phyloP scores from a whole-genome alignment of 2,113 vertebrate genomes.

The Cynoglossus semilaevis region DNA sequence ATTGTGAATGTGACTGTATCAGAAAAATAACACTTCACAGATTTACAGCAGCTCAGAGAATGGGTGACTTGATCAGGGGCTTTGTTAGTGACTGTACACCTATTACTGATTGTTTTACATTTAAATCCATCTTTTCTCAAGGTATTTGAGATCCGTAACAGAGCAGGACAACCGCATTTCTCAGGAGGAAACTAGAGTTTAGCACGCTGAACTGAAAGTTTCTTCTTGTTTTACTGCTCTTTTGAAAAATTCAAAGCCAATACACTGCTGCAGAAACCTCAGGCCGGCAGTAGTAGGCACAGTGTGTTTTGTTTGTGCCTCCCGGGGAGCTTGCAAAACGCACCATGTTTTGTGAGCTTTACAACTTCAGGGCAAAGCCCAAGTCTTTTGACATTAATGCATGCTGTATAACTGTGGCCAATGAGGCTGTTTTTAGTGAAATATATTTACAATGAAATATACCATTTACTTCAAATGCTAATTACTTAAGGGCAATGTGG shows the following conservation, averaged over 20 bases:
- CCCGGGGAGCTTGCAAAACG: neutral
- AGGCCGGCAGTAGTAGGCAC: neutral
- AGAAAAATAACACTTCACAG: no score
- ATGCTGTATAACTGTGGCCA: neutral
- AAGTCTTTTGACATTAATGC: constrained; percentile 10
- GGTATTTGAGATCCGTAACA: neutral
- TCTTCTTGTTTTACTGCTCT: neutral
- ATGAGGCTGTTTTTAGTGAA: constrained; percentile 1
- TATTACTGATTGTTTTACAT: no score
- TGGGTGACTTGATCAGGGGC: no score
- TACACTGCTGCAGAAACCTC: no score
- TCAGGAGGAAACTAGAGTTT: neutral
- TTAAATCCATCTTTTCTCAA: no score
- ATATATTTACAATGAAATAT: neutral
- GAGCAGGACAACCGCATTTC: neutral
- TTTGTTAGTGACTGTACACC: no score
- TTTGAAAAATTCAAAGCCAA: no score
- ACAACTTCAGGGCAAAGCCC: constrained; percentile 11
- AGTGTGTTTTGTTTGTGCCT: neutral
- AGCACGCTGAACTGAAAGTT: neutral
- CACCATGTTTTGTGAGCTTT: constrained; percentile 2
- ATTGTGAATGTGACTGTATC: no score
- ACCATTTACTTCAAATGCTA: constrained; percentile 1
- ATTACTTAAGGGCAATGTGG: constrained; percentile 4
- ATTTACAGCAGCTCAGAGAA: no score